Evolutionary conservation across 2,888 invertebrate species (phyloP).

Genomic region (Eristalis arbustorum): DNA sequence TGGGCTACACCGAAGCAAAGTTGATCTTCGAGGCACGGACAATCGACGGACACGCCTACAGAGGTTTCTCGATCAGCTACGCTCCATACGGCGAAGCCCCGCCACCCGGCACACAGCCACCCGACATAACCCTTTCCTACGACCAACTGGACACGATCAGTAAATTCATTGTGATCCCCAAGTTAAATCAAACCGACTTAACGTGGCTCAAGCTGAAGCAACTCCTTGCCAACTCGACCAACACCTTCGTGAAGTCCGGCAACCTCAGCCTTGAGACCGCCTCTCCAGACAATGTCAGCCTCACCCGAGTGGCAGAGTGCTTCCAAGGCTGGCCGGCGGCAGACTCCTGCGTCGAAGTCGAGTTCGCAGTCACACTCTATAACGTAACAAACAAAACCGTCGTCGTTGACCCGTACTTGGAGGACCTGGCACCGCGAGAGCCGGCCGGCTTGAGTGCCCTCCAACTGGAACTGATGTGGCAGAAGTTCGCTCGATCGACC

Average conservation of each 20-base stretch:
- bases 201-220: slow-evolving; percentile 68
- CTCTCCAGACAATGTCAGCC: slow-evolving; percentile 59
- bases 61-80: slow-evolving; percentile 67
- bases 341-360: slow-evolving; percentile 65
- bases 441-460: slow-evolving; percentile 49
- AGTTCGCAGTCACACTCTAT: slow-evolving; percentile 63
- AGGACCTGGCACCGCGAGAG: slow-evolving; percentile 47
- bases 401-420: slow-evolving; percentile 55
- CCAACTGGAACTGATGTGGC: slow-evolving; percentile 61
- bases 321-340: slow-evolving; percentile 68
- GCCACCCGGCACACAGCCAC: slow-evolving; percentile 47
- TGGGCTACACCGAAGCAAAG: slow-evolving; percentile 46
- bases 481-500: slow-evolving; percentile 37
- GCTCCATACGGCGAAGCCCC: slow-evolving; percentile 53
- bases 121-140: slow-evolving; percentile 58
- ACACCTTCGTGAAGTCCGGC: slow-evolving; percentile 40
- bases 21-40: slow-evolving; percentile 58
- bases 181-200: slow-evolving; percentile 47
- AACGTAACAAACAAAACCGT: slow-evolving; percentile 7
- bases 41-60: slow-evolving; percentile 28
- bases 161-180: slow-evolving; percentile 47
- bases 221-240: slow-evolving; percentile 59
- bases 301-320: slow-evolving; percentile 68
- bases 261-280: slow-evolving; percentile 50
- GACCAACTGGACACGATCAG: slow-evolving; percentile 48